Evolutionary conservation across 2,888 invertebrate species (phyloP), one percentile per base, ranked within the genome.

Genomic region (Busseola fusca): DNA sequence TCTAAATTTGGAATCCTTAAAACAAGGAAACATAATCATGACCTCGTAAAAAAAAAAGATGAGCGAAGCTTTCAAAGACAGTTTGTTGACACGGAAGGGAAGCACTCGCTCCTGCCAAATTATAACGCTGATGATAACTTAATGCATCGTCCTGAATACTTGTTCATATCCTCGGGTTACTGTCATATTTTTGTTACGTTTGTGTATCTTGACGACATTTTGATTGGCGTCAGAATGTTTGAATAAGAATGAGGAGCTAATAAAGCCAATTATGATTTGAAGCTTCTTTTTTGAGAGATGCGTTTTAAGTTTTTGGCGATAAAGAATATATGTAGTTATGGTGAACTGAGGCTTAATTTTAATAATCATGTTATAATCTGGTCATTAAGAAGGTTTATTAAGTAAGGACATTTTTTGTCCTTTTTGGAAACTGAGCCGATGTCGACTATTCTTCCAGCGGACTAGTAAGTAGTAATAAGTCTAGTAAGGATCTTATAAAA

Each of bases 101-200:
- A 52, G 42, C 21, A 50, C 37, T 10, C 9, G 60, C 16, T 67
- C 18, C 54, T 67, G 81, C 74, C 69, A 86, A 84, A 74, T 84
- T 80, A 60, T 40, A 60, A 57, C 14, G 54, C 54, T 57, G 85
- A 62, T 75, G 85, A 86, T 81, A 78, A 67, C 73, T 78, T 84
- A 69, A 84, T 73, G 62, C 58, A 21, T 48, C 58, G 74, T 62
- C 68, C 76, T 77, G 63, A 77, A 78, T 78, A 65, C 72, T 73
- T 69, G 59, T 21, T 48, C 12, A 42, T 69, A 66, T 40, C 57
- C 66, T 60, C 63, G 37, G 42, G 58, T n/a, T 34, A 58, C 62
- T 27, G 56, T 69, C 68, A 74, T 74, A 71, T 86, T 71, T 69
- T 58, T 2, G 65, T 54, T 37, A 64, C 64, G 42, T 68, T 66